phyloP scores from a whole-genome alignment of 2,797 vertebrate species.

The Enteromius trimaculatus region DNA sequence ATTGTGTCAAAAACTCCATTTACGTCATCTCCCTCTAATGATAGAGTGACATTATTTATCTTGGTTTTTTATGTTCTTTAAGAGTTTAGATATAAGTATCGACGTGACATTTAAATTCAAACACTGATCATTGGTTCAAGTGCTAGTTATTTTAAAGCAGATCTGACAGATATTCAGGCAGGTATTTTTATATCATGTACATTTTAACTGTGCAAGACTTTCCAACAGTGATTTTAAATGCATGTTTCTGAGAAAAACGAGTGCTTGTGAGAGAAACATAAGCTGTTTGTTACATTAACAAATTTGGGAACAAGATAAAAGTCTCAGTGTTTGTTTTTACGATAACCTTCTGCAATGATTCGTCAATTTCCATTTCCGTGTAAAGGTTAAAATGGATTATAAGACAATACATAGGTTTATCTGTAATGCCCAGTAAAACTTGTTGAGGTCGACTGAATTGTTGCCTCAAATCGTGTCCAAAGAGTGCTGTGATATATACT shows the following conservation, averaged over 20 bases:
- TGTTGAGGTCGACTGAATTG: background rate
- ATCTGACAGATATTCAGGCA: background rate
- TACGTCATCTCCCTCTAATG: background rate
- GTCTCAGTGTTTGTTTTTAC: conserved; percentile 5
- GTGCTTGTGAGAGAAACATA: background rate
- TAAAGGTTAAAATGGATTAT: background rate
- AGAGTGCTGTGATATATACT: conserved; percentile 16
- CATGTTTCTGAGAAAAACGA: background rate
- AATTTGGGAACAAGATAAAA: conserved; percentile 32
- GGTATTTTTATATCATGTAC: conserved; percentile 33
- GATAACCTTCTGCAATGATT: background rate
- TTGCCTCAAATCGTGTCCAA: conserved; percentile 25
- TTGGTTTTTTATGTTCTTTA: conserved; percentile 3
- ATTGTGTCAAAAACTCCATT: conserved; percentile 6
- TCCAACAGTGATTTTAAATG: conserved; percentile 9
- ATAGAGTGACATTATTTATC: conserved; percentile 23
- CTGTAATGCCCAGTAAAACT: background rate
- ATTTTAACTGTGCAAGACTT: conserved; percentile 19
- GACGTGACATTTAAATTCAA: conserved; percentile 4
- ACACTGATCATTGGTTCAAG: conserved; percentile 28
- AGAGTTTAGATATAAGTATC: background rate
- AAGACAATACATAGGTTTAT: background rate
- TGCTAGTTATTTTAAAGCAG: conserved; percentile 31
- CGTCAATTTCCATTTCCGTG: background rate
- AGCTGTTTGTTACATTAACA: conserved; percentile 46